phyloP scores from a whole-genome alignment of 2,113 vertebrate species.

The Daubentonia madagascariensis region DNA sequence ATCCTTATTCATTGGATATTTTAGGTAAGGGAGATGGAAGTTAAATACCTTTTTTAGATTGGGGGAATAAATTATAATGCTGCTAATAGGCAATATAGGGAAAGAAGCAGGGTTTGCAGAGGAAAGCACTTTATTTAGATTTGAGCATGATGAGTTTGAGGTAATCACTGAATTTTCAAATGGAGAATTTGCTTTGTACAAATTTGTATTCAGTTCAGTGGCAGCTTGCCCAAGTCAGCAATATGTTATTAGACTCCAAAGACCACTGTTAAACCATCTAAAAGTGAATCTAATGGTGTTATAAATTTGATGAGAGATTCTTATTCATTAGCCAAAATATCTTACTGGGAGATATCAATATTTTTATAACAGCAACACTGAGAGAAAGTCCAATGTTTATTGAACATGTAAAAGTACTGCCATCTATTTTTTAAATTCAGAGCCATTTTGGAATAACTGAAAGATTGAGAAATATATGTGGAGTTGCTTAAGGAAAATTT shows the following conservation, averaged over 20 bases:
- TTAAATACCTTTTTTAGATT: neutral
- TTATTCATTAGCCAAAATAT: constrained; percentile 52
- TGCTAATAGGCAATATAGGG: neutral
- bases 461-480: neutral
- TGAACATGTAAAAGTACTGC: neutral
- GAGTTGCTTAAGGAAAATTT: neutral
- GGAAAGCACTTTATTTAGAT: neutral
- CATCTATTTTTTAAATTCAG: constrained; percentile 25
- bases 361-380: constrained; percentile 15
- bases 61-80: neutral
- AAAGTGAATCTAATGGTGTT: constrained; percentile 57
- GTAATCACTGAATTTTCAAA: neutral
- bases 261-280: constrained; percentile 27
- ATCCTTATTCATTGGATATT: neutral
- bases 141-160: neutral
- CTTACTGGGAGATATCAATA: neutral
- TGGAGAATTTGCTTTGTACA: neutral
- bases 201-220: neutral
- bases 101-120: neutral
- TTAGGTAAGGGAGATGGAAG: neutral
- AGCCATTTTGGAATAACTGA: constrained; percentile 24
- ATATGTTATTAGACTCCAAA: constrained; percentile 22
- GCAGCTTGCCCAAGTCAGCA: constrained; percentile 1
- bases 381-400: neutral
- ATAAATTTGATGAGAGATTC: constrained; percentile 58